Evolutionary conservation across 2,113 vertebrate genomes (phyloP).

Genomic region (Anas platyrhynchos): DNA sequence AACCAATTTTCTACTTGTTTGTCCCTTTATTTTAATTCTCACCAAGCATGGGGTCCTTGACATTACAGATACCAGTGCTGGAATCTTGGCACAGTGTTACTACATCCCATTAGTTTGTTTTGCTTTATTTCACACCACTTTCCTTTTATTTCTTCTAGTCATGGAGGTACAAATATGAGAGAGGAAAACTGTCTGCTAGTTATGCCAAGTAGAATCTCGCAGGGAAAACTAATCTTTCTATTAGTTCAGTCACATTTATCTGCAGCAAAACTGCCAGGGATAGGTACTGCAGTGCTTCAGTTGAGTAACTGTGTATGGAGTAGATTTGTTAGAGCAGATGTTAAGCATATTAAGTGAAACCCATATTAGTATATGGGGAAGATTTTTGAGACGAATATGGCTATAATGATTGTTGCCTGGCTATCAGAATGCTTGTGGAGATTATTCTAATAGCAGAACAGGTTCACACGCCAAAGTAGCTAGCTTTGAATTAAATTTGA

Average conservation of each 20-base stretch:
- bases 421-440: neutral
- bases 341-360: neutral
- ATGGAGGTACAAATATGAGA: neutral
- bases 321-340: neutral
- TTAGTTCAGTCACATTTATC: neutral
- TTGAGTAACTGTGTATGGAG: fast-evolving
- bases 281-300: neutral
- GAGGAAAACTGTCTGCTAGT: neutral
- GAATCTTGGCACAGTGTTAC: neutral
- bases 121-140: neutral
- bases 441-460: neutral
- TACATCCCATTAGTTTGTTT: neutral
- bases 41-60: neutral
- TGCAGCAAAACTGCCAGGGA: neutral
- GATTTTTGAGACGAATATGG: neutral
- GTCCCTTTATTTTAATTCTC: neutral
- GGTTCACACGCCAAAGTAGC: neutral
- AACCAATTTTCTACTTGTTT: neutral
- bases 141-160: neutral
- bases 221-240: neutral
- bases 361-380: neutral
- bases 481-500: neutral
- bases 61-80: neutral
- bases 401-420: neutral
- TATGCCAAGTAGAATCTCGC: neutral